Base-by-base conservation (phyloP, 2,888 invertebrate genomes). In the Phengaris alcon region DNA sequence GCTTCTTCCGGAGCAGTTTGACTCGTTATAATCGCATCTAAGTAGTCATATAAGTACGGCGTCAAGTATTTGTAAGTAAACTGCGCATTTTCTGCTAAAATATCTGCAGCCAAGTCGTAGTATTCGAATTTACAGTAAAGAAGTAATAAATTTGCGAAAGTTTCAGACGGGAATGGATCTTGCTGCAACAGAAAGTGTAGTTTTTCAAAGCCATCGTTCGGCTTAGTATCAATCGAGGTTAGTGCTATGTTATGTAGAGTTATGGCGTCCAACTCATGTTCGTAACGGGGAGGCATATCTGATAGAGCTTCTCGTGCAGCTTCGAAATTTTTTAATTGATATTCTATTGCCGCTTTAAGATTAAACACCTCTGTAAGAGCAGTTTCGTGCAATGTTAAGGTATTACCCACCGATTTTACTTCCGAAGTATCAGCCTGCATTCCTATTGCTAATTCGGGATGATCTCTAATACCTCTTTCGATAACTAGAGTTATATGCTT, bases 361-460 rank as follows among this genome's bases (percentile, higher is more conserved):
- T 99, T 99, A 85, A 99, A 98, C 0, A 99, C 99, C 92, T 99
- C 99, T 12, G 99, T 98, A 4, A 99, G 94, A 35, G 99, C 98
- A 5, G 99, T 99, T 87, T 99, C 97, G 84, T 99, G 99, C 77
- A 99, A 94, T 0, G 97, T 97, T 76, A 98, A 91, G 0, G 98
- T 98, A 88, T 99, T 99, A 0, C 99, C 99, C 55, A 99, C 99
- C 84, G 99, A 99, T 78, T 99, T 95, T 0, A 98, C 97, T 90
- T 97, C 97, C 72, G 97, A 96, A 2, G 97, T 97, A 87, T 99
- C 99, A 46, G 98, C 98, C 86, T 98, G 98, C 95, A 98, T 98
- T 0, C 99, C 99, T 12, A 99, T 98, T 82, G 98, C 98, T 81
- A 99, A 91, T 87, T 99, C 99, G 54, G 99, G 99, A 91, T 99